phyloP scores from a whole-genome alignment of 2,888 invertebrate species.

The Pachymerium ferrugineum region DNA sequence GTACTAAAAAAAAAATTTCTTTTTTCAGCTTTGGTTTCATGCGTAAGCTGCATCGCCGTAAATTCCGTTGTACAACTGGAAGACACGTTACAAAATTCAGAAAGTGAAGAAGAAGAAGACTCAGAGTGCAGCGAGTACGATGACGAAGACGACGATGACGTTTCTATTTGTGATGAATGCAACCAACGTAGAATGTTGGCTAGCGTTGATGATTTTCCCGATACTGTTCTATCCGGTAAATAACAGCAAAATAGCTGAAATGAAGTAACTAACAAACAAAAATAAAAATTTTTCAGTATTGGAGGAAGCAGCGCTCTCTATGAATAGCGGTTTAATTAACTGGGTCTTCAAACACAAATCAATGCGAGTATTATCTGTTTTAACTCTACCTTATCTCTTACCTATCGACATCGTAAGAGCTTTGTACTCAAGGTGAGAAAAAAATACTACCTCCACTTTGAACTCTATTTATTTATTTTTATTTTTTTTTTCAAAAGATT shows the following conservation, averaged over 20 bases:
- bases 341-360: slow-evolving; percentile 82
- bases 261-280: neutral
- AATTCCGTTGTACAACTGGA: slow-evolving; percentile 44
- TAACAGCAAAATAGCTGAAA: neutral
- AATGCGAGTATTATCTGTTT: slow-evolving; percentile 69
- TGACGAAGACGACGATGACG: neutral
- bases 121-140: slow-evolving; percentile 31
- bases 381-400: slow-evolving; percentile 78
- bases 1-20: slow-evolving; percentile 25
- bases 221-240: slow-evolving; percentile 59
- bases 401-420: slow-evolving; percentile 84
- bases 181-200: slow-evolving; percentile 79
- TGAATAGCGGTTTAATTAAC: slow-evolving; percentile 82
- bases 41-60: slow-evolving; percentile 80
- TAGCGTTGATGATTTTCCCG: slow-evolving; percentile 78
- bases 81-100: slow-evolving; percentile 33
- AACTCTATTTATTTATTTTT: neutral
- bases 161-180: slow-evolving; percentile 79
- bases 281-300: slow-evolving; percentile 48
- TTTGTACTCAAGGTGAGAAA: slow-evolving; percentile 71
- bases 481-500: slow-evolving; percentile 53
- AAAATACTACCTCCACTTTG: neutral
- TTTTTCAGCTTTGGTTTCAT: slow-evolving; percentile 69
- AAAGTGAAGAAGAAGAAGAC: slow-evolving; percentile 32
- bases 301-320: slow-evolving; percentile 87